These are phyloP conservation scores for Rhabdophis nuchalis DNA, from an alignment of 2,797 vertebrate genomes.

Conservation along the genomic window DNA sequence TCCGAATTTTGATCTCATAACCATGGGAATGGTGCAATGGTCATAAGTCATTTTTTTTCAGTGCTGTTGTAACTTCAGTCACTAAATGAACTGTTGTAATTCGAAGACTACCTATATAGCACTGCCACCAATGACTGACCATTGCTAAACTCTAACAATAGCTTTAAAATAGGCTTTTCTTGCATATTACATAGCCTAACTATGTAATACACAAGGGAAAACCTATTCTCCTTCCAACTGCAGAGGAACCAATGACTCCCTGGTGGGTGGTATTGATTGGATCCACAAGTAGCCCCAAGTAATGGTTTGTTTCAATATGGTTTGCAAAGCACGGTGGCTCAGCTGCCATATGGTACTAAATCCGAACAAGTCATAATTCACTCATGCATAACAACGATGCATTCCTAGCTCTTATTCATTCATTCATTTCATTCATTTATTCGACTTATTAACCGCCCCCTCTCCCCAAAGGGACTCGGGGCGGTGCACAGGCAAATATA, in stretches of 20 bases:
- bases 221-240: background rate
- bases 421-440: too few species aligned
- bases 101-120: background rate
- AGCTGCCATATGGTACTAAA: background rate
- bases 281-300: background rate
- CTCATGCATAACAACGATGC: background rate
- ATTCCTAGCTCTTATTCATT: background rate
- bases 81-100: too few species aligned
- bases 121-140: background rate
- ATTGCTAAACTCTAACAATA: background rate
- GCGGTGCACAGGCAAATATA: too few species aligned
- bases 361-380: background rate
- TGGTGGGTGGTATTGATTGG: background rate
- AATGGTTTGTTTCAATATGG: background rate
- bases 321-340: background rate
- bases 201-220: background rate
- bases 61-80: too few species aligned
- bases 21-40: too few species aligned
- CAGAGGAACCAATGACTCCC: background rate
- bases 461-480: too few species aligned
- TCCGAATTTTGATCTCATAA: too few species aligned
- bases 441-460: too few species aligned
- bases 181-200: background rate
- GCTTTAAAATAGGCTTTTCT: background rate
- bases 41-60: too few species aligned